Base-by-base conservation (phyloP, 2,888 invertebrate genomes). In the Horisme vitalbata region DNA sequence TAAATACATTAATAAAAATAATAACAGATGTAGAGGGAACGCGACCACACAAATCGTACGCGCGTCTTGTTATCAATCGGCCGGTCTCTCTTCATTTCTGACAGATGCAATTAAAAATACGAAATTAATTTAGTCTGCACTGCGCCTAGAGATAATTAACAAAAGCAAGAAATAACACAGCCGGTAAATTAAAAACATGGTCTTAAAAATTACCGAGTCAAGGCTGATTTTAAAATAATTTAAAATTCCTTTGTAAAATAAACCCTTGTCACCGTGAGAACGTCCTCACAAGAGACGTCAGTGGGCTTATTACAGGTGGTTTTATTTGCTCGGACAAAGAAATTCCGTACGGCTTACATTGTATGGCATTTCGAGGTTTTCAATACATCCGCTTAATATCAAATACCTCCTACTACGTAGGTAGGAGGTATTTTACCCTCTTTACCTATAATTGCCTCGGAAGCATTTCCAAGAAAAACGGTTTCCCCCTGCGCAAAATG, bases 401-500 rank as follows among this genome's bases (percentile, higher is more conserved):
- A 24, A 13, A 8, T 13, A 44, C 18, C 20, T 13, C 6, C 30
- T 18, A 11, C 33, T 15, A 15, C 15, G 2, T 18, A 2, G 18
- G 4, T 6, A 15, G 15, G 3, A 6, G 18, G n/a, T n/a, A n/a
- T n/a, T n/a, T n/a, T n/a, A n/a, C n/a, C n/a, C n/a, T n/a, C n/a
- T n/a, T 18, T 6, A 18, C 18, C 18, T 18, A 2, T 18, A 8
- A 9, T 35, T 41, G 36, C 18, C 28, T 28, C 36, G 36, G 3
- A 28, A 23, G 5, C 10, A 12, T 43, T 60, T 64, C 57, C 52
- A 43, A 51, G 55, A 61, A 65, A n/a, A 61, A 47, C 55, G 26
- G 52, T 63, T 62, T 64, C 52, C 55, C 57, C 45, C 32, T 51
- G 60, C 58, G 58, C 56, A 59, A 61, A n/a, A 65, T 61, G 32